Evolutionary conservation across 2,888 invertebrate genomes (phyloP).

Genomic region (Periphyllus acericola): DNA sequence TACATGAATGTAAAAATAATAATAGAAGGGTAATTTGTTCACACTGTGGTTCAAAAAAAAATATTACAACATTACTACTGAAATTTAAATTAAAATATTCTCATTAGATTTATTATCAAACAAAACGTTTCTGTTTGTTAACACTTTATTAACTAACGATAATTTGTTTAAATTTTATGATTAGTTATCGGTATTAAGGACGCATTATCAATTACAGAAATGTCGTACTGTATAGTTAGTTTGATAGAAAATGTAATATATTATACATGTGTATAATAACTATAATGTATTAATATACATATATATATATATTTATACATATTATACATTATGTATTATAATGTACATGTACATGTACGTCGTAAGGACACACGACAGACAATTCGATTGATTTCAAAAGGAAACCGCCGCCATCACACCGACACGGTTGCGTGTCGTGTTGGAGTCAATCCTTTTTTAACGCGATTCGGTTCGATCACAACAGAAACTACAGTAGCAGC

Average conservation of each 20-base stretch:
- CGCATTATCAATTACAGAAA: background rate
- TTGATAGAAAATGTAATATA: background rate
- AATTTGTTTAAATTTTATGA: background rate
- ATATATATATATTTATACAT: background rate
- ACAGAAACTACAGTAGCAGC: background rate
- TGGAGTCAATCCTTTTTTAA: constrained; percentile 53
- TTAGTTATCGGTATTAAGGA: background rate
- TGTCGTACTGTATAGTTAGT: background rate
- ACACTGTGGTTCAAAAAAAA: background rate
- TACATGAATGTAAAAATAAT: background rate
- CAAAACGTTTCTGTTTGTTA: background rate
- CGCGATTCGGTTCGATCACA: constrained; percentile 40
- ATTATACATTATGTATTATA: background rate
- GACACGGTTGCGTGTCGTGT: constrained; percentile 33
- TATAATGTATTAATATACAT: background rate
- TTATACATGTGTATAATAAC: background rate
- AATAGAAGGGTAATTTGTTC: background rate
- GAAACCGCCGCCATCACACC: constrained; percentile 24
- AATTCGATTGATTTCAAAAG: constrained; percentile 51
- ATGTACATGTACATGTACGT: background rate
- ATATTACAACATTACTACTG: background rate
- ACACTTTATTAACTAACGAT: too few species aligned
- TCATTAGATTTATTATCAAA: background rate
- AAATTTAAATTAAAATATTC: background rate
- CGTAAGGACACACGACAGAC: background rate